Evolutionary conservation across 2,888 invertebrate species (phyloP).

Genomic region (Rhingia rostrata): DNA sequence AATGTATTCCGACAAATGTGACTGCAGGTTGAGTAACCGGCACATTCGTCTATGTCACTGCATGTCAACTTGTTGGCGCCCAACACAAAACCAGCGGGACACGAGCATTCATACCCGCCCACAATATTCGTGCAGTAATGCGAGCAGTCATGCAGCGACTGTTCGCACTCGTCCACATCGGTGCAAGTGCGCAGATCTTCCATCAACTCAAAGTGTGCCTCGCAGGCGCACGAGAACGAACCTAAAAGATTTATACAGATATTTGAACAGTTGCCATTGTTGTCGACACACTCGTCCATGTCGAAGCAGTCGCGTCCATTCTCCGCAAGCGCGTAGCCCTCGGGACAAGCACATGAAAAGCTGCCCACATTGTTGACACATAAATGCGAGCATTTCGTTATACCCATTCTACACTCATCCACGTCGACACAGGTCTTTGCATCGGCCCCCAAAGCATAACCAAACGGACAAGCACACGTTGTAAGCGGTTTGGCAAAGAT

Average conservation of each 20-base stretch:
- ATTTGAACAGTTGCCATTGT: slow-evolving; percentile 84
- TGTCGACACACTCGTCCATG: slow-evolving; percentile 84
- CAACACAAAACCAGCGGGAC: slow-evolving; percentile 84
- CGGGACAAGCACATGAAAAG: slow-evolving; percentile 84
- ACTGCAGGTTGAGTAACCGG: slow-evolving; percentile 77
- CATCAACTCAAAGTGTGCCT: slow-evolving; percentile 81
- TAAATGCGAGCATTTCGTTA: slow-evolving; percentile 86
- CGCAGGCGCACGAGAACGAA: slow-evolving; percentile 83
- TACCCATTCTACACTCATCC: slow-evolving; percentile 84
- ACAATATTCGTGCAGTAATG: slow-evolving; percentile 84
- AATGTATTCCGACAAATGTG: slow-evolving; percentile 82
- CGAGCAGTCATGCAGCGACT: slow-evolving; percentile 82
- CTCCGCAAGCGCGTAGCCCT: slow-evolving; percentile 81
- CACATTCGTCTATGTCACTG: slow-evolving; percentile 80
- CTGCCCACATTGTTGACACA: slow-evolving; percentile 84
- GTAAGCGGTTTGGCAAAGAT: slow-evolving; percentile 82
- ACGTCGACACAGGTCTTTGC: slow-evolving; percentile 82
- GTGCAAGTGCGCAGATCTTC: slow-evolving; percentile 81
- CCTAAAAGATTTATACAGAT: slow-evolving; percentile 86
- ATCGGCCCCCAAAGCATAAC: slow-evolving; percentile 83
- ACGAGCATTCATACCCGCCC: slow-evolving; percentile 85
- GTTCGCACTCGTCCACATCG: slow-evolving; percentile 83
- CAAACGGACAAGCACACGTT: slow-evolving; percentile 85
- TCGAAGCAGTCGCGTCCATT: slow-evolving; percentile 83
- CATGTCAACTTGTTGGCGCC: slow-evolving; percentile 78